Evolutionary conservation across 2,888 invertebrate species (phyloP).

Genomic region (Acronicta leporina): DNA sequence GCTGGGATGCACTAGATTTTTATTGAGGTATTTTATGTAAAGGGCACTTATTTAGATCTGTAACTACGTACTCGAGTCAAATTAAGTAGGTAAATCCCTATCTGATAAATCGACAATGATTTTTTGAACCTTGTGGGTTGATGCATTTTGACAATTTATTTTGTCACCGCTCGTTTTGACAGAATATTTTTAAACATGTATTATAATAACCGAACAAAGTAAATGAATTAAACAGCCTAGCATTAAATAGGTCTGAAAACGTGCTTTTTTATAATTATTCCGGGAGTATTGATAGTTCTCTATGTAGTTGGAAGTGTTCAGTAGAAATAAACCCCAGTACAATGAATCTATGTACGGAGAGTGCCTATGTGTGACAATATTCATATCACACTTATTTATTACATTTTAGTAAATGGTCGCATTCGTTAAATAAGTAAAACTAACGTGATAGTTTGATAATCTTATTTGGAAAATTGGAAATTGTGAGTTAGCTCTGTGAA

Average conservation of each 20-base stretch:
- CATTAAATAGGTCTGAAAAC: constrained; percentile 74
- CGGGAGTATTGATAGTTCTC: constrained; percentile 59
- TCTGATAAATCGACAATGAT: neutral
- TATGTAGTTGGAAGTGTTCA: constrained; percentile 81
- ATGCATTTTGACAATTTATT: neutral
- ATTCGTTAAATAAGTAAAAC: constrained; percentile 51
- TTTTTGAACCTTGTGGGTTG: too few species aligned
- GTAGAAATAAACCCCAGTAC: constrained; percentile 80
- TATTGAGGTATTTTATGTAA: constrained; percentile 67
- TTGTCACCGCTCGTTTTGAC: neutral
- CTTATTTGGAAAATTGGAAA: constrained; percentile 35
- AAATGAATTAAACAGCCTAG: constrained; percentile 46
- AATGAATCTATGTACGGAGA: constrained; percentile 73
- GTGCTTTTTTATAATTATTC: constrained; percentile 73
- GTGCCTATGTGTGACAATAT: constrained; percentile 87
- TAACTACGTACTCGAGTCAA: neutral
- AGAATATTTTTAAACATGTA: neutral
- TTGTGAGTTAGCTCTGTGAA: constrained; percentile 1
- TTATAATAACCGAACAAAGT: neutral
- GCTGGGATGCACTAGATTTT: constrained; percentile 87
- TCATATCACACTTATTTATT: constrained; percentile 72
- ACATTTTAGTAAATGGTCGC: constrained; percentile 51
- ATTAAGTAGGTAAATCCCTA: neutral
- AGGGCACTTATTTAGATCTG: constrained; percentile 82
- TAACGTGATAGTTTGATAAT: constrained; percentile 39